Conservation (phyloP, 2,113 vertebrate genomes). For the Cacatua alba region DNA sequence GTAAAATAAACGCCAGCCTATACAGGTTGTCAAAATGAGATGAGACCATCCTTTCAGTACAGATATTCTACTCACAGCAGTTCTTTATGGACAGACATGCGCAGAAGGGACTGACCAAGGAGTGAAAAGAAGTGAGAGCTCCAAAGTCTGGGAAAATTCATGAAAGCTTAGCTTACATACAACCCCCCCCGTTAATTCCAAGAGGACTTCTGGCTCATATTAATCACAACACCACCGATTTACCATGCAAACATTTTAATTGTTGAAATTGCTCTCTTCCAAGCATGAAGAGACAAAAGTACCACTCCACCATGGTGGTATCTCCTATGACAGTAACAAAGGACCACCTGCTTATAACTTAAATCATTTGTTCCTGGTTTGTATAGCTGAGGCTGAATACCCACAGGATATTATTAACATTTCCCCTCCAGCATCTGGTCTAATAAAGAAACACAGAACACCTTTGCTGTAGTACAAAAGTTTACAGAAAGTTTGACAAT, state of each 20-base stretch:
- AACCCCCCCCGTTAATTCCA: background rate
- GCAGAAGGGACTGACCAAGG: background rate
- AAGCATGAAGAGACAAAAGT: background rate
- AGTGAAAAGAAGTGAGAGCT: background rate
- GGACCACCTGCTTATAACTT: background rate
- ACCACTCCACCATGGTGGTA: background rate
- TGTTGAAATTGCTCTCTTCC: background rate
- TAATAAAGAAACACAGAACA: slow-evolving; percentile 69
- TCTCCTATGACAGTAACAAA: background rate
- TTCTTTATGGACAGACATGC: background rate
- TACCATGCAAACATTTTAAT: slow-evolving; percentile 33
- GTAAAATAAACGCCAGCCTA: background rate
- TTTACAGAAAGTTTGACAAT: slow-evolving; percentile 47
- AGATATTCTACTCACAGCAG: background rate
- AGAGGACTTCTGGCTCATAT: background rate
- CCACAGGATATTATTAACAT: slow-evolving; percentile 51
- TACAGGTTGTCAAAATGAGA: background rate
- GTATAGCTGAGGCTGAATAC: slow-evolving; percentile 41
- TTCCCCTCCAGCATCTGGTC: slow-evolving; percentile 52
- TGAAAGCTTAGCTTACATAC: background rate
- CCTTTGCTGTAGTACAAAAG: slow-evolving; percentile 45
- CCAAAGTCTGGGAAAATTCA: background rate
- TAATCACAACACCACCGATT: background rate
- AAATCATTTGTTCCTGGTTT: slow-evolving; percentile 4
- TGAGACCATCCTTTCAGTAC: background rate